Evolutionary conservation across 1,140 invertebrate species (phyloP).

Genomic region (Lepeophtheirus salmonis): DNA sequence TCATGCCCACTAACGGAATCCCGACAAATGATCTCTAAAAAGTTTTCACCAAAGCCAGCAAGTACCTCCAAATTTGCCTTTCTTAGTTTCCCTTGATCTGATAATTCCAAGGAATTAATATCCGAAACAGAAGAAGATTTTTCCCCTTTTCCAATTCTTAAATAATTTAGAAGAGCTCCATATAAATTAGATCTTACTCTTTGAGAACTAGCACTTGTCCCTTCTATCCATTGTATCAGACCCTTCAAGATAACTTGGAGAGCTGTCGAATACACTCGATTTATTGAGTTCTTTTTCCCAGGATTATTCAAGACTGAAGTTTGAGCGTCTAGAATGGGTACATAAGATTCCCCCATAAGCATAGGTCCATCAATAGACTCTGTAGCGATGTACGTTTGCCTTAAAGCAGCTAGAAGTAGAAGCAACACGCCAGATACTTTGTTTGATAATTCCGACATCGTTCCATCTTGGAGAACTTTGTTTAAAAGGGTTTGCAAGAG

Average conservation of each 20-base stretch:
- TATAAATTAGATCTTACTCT: slow-evolving; percentile 14
- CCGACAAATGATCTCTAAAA: slow-evolving; percentile 14
- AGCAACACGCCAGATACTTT: slow-evolving; percentile 13
- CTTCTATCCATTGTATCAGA: slow-evolving; percentile 11
- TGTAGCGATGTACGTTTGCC: slow-evolving; percentile 10
- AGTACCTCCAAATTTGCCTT: slow-evolving; percentile 16
- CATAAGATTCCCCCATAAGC: neutral
- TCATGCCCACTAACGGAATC: slow-evolving; percentile 16
- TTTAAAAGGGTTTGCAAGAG: slow-evolving; percentile 15
- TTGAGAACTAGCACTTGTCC: slow-evolving; percentile 3
- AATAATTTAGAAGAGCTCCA: slow-evolving; percentile 8
- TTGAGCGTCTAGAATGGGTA: slow-evolving; percentile 5
- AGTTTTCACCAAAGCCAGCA: neutral
- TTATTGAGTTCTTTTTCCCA: too few relatives aligned
- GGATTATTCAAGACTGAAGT: neutral
- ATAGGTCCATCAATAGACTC: neutral
- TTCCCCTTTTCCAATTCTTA: slow-evolving; percentile 16
- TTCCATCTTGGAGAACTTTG: slow-evolving; percentile 11
- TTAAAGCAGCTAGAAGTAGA: slow-evolving; percentile 2
- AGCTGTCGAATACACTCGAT: slow-evolving; percentile 6
- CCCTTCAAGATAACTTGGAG: slow-evolving; percentile 16
- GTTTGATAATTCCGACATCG: slow-evolving; percentile 7
- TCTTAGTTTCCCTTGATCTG: slow-evolving; percentile 2
- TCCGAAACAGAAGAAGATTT: neutral
- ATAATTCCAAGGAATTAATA: too few relatives aligned